A percentile compares a stretch with the other conserved stretches of the same genome.
phyloP scores from a whole-genome alignment of 2,888 invertebrate genomes.

The Norana najaformis region DNA sequence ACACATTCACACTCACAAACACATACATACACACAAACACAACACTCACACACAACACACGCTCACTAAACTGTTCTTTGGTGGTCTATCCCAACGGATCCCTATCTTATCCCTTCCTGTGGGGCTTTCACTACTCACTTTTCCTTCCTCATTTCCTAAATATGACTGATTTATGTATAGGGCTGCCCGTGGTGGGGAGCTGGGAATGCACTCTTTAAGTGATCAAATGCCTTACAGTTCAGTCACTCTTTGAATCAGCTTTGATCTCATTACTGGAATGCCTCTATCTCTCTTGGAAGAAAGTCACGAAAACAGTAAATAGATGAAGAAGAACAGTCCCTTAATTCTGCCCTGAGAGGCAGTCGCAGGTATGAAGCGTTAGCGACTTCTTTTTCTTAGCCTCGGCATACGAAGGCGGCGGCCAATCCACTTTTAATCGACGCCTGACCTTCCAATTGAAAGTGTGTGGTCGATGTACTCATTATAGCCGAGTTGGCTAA shows the following conservation, averaged over 20 bases:
- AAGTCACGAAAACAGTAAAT: neutral
- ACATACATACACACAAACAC: neutral
- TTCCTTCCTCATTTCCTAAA: neutral
- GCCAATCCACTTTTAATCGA: too few relatives aligned
- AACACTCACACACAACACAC: too few relatives aligned
- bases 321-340: too few relatives aligned
- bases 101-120: neutral
- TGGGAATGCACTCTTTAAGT: neutral
- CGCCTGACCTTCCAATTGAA: too few relatives aligned
- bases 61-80: too few relatives aligned
- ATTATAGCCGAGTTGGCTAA: too few relatives aligned
- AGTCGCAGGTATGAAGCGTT: too few relatives aligned
- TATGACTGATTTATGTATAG: constrained; percentile 1
- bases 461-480: too few relatives aligned
- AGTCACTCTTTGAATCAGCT: neutral
- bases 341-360: too few relatives aligned
- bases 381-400: too few relatives aligned
- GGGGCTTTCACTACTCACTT: constrained; percentile 13
- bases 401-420: too few relatives aligned
- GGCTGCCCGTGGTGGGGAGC: neutral
- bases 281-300: neutral
- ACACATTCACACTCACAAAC: neutral
- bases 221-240: neutral
- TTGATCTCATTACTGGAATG: neutral
- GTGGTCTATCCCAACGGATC: neutral